A percentile compares a stretch with the other conserved stretches of the same genome.
These are phyloP conservation scores for Halocynthia roretzi DNA, from an alignment of 23 tunicate species.

Conservation along the genomic window DNA sequence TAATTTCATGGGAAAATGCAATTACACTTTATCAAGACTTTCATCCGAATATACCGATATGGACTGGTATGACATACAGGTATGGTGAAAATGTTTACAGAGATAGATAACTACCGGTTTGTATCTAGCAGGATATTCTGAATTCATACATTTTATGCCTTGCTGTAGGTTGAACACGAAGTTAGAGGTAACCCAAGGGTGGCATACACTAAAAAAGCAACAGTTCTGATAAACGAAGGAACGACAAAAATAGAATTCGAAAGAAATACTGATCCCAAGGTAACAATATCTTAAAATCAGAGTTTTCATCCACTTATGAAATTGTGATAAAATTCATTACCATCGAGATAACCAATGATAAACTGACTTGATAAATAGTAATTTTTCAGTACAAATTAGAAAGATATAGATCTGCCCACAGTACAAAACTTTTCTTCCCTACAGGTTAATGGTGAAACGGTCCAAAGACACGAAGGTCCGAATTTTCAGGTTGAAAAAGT, in stretches of 20 bases:
- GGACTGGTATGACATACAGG: constrained; percentile 11
- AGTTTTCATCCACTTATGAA: too few species aligned
- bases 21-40: constrained; percentile 18
- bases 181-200: constrained; percentile 28
- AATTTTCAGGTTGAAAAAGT: constrained; percentile 18
- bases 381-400: neutral
- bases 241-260: constrained; percentile 18
- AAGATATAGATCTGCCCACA: neutral
- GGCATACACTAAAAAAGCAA: constrained; percentile 42
- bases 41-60: neutral
- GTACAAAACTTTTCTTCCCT: neutral
- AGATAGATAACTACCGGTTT: too few species aligned
- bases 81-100: neutral
- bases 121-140: too few species aligned
- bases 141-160: neutral
- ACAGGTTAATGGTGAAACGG: constrained; percentile 36
- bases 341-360: too few species aligned
- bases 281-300: neutral
- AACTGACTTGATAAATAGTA: too few species aligned
- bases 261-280: constrained; percentile 29
- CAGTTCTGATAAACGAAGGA: constrained; percentile 26
- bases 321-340: too few species aligned
- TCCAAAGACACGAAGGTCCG: constrained; percentile 12
- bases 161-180: constrained; percentile 32
- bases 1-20: constrained; percentile 57